Base-by-base conservation (phyloP, 2,113 vertebrate species). In the Epinephelus lanceolatus region DNA sequence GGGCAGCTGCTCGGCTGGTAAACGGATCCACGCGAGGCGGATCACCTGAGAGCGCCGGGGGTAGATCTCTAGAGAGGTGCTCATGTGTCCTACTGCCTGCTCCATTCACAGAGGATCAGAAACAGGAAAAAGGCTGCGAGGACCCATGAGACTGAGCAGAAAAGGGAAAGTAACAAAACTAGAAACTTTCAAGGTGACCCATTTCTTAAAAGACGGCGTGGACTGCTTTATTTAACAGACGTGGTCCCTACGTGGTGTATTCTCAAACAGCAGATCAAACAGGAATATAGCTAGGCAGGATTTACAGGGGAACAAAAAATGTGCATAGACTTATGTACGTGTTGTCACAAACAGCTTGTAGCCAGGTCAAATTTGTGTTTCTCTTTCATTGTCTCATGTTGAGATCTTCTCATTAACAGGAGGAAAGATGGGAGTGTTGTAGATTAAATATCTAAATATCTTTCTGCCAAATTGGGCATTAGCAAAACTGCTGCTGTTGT, bases 1-100 rank as follows among this genome's bases (percentile, higher is more conserved):
- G 17, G 70, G 90, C 95, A 94, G 93, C 94, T 94, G 95, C 88
- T 86, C 49, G 15, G 60, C 76, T 78, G 78, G 95, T 95, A 96
- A 96, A 91, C 68, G 82, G 94, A 95, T 94, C 94, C 88, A 89
- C 68, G 33, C 71, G 8, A 57, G 74, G 86, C 86, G 60, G 88
- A 93, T 95, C 92, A 95, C 92, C 93, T 93, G 90, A 93, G 93
- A 93, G 88, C 80, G 76, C 89, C 76, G 33, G 85, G 85, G 86
- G 79, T 82, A 86, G 91, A 93, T 91, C 92, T 83, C 91, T 79
- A 91, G 85, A 89, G 89, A 90, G 83, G 77, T 83, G 89, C 93
- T 95, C 94, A 89, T 85, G 89, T 95, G 88, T 93, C 92, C 81
- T 60, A 9, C 59, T 59, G 79, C 73, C 71, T 74, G 83, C 70